Conservation (phyloP, 2,888 invertebrate genomes). For the Cheilosia urbana region DNA sequence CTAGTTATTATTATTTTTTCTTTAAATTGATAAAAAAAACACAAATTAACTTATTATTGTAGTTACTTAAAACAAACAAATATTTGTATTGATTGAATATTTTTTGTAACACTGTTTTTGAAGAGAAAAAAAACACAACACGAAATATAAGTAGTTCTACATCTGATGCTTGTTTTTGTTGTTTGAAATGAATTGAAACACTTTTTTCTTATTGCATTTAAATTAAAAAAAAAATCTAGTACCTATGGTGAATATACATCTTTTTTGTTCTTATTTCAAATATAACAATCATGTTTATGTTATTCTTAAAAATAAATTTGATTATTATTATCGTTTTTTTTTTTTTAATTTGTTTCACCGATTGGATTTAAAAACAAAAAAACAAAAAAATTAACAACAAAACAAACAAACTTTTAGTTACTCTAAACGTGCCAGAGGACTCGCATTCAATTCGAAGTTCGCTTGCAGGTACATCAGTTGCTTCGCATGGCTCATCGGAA, state of each 20-base stretch:
- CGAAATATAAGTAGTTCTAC: constrained; percentile 47
- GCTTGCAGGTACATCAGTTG: constrained; percentile 84
- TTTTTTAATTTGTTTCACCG: constrained; percentile 55
- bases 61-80: constrained; percentile 33
- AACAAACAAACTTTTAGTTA: constrained; percentile 80
- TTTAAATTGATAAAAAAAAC: constrained; percentile 30
- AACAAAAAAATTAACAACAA: constrained; percentile 57
- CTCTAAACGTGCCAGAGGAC: constrained; percentile 83
- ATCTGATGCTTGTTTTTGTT: constrained; percentile 49
- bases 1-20: constrained; percentile 42
- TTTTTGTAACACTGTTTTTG: constrained; percentile 23
- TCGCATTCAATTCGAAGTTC: constrained; percentile 83
- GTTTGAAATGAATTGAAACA: constrained; percentile 18
- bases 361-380: constrained; percentile 66
- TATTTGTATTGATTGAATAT: constrained; percentile 55
- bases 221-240: constrained; percentile 10
- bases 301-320: constrained; percentile 52
- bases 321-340: constrained; percentile 52
- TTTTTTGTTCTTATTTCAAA: constrained; percentile 13
- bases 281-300: constrained; percentile 38
- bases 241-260: not conserved
- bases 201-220: constrained; percentile 29
- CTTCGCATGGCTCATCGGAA: constrained; percentile 83
- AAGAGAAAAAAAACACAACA: constrained; percentile 27
- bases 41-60: constrained; percentile 55